These are phyloP conservation scores for Parelbella ahira DNA, from an alignment of 2,888 invertebrate species.

Conservation along the genomic window DNA sequence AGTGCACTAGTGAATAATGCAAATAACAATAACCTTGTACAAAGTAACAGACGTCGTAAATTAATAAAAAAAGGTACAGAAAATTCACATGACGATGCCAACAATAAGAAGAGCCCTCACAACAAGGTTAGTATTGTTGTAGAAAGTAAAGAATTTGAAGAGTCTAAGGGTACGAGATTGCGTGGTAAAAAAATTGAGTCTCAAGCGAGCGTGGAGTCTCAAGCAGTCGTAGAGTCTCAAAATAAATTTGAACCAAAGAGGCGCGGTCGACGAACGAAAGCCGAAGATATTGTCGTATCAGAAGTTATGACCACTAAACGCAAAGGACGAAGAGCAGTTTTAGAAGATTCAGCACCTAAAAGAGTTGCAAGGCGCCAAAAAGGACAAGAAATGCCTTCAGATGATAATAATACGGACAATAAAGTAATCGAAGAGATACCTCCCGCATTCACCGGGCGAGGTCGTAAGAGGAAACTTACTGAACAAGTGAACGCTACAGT, in stretches of 20 bases:
- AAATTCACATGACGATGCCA: no score
- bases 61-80: no score
- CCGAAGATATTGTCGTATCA: not conserved
- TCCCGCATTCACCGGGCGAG: slow-evolving; percentile 1
- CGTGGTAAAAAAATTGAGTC: slow-evolving; percentile 32
- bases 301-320: not conserved
- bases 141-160: not conserved
- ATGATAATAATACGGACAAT: slow-evolving; percentile 1
- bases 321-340: not conserved
- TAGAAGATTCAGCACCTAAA: slow-evolving; percentile 6
- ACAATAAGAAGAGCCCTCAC: no score
- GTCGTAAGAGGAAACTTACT: slow-evolving; percentile 16
- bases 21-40: slow-evolving; percentile 21
- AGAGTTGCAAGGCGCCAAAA: not conserved
- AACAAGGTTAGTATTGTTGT: no score
- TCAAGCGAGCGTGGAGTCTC: slow-evolving; percentile 31
- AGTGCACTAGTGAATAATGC: not conserved
- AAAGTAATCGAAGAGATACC: not conserved
- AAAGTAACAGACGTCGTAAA: not conserved
- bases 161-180: not conserved
- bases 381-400: slow-evolving; percentile 18
- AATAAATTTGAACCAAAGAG: not conserved
- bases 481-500: no score
- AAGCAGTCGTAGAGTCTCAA: no score
- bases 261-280: slow-evolving; percentile 2